phyloP scores from a whole-genome alignment of 2,888 invertebrate species.

The Timema cristinae region DNA sequence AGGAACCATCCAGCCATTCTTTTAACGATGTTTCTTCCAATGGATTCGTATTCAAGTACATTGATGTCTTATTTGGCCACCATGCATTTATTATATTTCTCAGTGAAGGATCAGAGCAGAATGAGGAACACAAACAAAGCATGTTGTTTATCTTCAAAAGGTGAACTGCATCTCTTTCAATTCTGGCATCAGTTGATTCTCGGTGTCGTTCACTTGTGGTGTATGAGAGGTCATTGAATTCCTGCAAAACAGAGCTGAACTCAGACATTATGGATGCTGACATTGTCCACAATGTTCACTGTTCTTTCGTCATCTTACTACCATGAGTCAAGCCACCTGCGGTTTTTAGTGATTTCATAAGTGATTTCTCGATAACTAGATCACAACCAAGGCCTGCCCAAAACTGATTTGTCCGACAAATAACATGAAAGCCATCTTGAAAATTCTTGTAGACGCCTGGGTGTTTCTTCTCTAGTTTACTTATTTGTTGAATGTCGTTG shows the following conservation, averaged over 20 bases:
- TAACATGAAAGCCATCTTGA: not conserved
- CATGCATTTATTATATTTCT: slow-evolving; percentile 5
- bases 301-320: slow-evolving; percentile 7
- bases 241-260: not conserved
- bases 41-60: not conserved
- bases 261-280: slow-evolving; percentile 10
- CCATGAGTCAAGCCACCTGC: slow-evolving; percentile 8
- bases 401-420: not conserved
- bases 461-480: not conserved
- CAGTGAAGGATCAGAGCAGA: not conserved
- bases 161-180: not conserved
- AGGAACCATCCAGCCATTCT: not conserved
- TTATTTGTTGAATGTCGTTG: not conserved
- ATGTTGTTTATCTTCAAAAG: not conserved
- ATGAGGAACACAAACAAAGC: too few relatives aligned
- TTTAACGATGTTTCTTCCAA: not conserved
- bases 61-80: not conserved
- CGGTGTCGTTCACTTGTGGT: slow-evolving; percentile 13
- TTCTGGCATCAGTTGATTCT: not conserved
- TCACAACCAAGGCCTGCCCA: not conserved
- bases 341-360: not conserved
- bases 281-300: slow-evolving; percentile 5
- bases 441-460: not conserved
- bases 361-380: not conserved
- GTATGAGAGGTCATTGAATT: not conserved